phyloP scores from a whole-genome alignment of 2,888 invertebrate species.

The Andrena camellia region DNA sequence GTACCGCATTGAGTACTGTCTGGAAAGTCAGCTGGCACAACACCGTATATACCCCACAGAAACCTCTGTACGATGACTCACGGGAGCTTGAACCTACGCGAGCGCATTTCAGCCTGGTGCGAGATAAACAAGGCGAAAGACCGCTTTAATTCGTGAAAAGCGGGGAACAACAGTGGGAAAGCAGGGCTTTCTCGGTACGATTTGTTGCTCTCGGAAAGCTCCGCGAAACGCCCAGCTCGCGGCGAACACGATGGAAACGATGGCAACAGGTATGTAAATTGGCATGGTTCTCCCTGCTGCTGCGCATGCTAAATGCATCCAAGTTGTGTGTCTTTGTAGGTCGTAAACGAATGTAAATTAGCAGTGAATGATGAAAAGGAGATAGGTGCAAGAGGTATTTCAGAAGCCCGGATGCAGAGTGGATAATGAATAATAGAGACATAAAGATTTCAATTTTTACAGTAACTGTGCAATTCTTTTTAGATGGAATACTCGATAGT shows the following conservation, averaged over 20 bases:
- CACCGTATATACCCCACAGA: conserved; percentile 33
- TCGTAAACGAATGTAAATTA: neutral
- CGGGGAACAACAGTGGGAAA: neutral
- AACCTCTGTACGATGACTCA: conserved; percentile 49
- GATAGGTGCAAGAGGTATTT: too few species aligned
- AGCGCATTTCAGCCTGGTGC: conserved; percentile 24
- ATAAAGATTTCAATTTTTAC: too few species aligned
- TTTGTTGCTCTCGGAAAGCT: neutral
- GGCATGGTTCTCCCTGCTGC: too few species aligned
- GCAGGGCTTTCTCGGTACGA: conserved; percentile 19
- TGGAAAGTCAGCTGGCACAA: conserved; percentile 61
- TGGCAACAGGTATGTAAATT: neutral
- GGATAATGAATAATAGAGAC: too few species aligned
- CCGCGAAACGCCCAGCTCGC: neutral
- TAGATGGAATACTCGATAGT: too few species aligned
- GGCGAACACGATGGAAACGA: conserved; percentile 11
- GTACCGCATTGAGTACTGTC: conserved; percentile 31
- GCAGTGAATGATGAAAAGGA: too few species aligned
- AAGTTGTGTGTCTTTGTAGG: neutral
- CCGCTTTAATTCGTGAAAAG: conserved; percentile 35
- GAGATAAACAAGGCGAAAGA: conserved; percentile 33
- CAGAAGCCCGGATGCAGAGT: too few species aligned
- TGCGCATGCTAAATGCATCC: neutral
- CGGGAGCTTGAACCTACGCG: conserved; percentile 16
- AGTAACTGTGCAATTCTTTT: too few species aligned